Conservation (phyloP, 1,140 invertebrate species). For the Bilobella aurantiaca region DNA sequence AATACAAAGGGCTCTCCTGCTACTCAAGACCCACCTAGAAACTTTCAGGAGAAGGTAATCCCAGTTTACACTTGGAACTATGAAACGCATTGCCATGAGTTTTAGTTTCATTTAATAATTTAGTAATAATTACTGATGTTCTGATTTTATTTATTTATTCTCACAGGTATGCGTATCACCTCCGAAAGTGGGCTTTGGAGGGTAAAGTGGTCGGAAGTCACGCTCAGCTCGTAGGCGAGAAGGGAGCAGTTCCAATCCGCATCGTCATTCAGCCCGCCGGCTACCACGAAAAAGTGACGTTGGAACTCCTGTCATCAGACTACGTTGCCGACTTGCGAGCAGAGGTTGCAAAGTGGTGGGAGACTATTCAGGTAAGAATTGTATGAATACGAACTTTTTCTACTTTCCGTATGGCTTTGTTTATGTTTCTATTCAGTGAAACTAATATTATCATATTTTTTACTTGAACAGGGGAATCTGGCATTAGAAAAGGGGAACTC, state of each 20-base stretch:
- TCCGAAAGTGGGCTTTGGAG: constrained; percentile 71
- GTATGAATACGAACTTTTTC: background rate
- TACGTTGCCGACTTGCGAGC: constrained; percentile 80
- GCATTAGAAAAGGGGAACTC: too few species aligned
- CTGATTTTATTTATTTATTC: constrained; percentile 24
- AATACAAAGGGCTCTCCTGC: constrained; percentile 78
- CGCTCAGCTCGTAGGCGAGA: constrained; percentile 52
- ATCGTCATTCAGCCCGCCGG: constrained; percentile 76
- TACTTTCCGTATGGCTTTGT: background rate
- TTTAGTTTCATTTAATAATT: too few species aligned
- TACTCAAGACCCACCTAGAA: constrained; percentile 84
- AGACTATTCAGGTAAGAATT: constrained; percentile 45
- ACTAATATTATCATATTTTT: too few species aligned
- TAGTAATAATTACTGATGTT: constrained; percentile 9
- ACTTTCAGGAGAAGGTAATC: constrained; percentile 66
- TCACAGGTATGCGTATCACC: constrained; percentile 76
- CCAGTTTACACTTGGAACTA: too few species aligned
- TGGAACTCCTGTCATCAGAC: constrained; percentile 67
- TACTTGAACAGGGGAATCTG: too few species aligned
- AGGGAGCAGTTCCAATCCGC: constrained; percentile 51
- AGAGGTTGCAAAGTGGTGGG: constrained; percentile 88
- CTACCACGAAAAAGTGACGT: constrained; percentile 61
- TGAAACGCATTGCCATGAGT: too few species aligned
- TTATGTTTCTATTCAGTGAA: constrained; percentile 18
- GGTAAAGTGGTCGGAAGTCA: constrained; percentile 58